phyloP scores from a whole-genome alignment of 2,888 invertebrate species.

The Gymnoscelis rufifasciata region DNA sequence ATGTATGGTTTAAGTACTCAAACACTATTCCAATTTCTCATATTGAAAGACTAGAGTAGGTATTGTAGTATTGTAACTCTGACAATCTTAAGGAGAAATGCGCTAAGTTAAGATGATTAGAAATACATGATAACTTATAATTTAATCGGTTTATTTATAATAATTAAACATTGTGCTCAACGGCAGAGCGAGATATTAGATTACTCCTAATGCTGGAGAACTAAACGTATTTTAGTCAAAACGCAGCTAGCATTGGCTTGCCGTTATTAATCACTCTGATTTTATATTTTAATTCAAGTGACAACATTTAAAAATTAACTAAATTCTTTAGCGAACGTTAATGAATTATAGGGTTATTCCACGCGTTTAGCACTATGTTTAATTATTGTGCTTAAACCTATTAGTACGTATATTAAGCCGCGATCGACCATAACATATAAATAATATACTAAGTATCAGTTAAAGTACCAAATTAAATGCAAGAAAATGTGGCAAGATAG shows the following conservation, averaged over 20 bases:
- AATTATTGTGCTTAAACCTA: slow-evolving; percentile 13
- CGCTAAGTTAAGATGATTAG: slow-evolving; percentile 6
- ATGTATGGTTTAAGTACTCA: too few relatives aligned
- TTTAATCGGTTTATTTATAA: too few relatives aligned
- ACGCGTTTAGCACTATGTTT: background rate
- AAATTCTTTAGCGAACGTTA: too few relatives aligned
- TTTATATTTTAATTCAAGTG: too few relatives aligned
- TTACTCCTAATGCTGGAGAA: too few relatives aligned
- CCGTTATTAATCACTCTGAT: too few relatives aligned
- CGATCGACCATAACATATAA: slow-evolving; percentile 8
- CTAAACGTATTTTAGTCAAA: too few relatives aligned
- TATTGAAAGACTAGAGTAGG: slow-evolving; percentile 34
- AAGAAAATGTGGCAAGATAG: slow-evolving; percentile 62
- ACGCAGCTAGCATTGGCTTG: too few relatives aligned
- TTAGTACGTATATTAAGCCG: slow-evolving; percentile 9
- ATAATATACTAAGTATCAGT: slow-evolving; percentile 28
- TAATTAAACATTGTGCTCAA: too few relatives aligned
- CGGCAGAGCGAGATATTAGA: too few relatives aligned
- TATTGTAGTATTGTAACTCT: slow-evolving; percentile 17
- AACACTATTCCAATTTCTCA: background rate
- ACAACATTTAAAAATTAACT: too few relatives aligned
- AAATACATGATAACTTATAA: background rate
- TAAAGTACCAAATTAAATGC: slow-evolving; percentile 54
- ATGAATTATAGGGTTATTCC: too few relatives aligned
- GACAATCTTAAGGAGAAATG: slow-evolving; percentile 19